Conservation (phyloP, 2,797 vertebrate genomes). For the Fringilla coelebs region DNA sequence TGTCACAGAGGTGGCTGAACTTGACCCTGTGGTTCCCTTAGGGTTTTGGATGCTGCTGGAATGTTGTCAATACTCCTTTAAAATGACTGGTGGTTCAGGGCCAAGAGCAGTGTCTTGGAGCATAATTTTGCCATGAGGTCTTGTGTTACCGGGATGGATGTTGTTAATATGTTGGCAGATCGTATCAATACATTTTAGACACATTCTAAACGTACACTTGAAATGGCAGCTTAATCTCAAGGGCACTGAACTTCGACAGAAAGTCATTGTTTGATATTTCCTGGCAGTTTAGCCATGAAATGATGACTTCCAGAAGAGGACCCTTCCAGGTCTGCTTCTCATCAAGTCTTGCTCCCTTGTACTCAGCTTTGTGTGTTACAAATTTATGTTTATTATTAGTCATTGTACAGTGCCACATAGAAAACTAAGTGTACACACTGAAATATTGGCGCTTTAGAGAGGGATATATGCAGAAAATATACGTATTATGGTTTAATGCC, state of each 20-base stretch:
- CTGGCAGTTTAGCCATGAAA: background rate
- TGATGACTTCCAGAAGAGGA: background rate
- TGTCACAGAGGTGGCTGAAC: background rate
- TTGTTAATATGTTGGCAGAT: background rate
- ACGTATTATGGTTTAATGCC: background rate
- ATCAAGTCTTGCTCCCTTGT: background rate
- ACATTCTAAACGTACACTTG: conserved; percentile 33
- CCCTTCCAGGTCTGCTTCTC: background rate
- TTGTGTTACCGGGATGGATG: background rate
- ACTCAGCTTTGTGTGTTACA: background rate
- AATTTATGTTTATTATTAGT: background rate
- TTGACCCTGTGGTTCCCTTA: background rate
- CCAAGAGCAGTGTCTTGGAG: background rate
- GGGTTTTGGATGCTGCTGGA: background rate
- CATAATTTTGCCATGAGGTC: background rate
- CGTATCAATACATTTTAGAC: conserved; percentile 12
- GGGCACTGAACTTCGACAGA: conserved; percentile 11
- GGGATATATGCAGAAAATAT: background rate
- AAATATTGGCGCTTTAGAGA: background rate
- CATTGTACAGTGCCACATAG: background rate
- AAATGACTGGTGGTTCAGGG: background rate
- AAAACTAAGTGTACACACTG: background rate
- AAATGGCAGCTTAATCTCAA: conserved; percentile 46
- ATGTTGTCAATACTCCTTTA: background rate
- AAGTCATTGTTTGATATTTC: conserved; percentile 26